Evolutionary conservation across 2,888 invertebrate species (phyloP), one percentile per base, ranked within the genome.

Genomic region (Polia nebulosa): DNA sequence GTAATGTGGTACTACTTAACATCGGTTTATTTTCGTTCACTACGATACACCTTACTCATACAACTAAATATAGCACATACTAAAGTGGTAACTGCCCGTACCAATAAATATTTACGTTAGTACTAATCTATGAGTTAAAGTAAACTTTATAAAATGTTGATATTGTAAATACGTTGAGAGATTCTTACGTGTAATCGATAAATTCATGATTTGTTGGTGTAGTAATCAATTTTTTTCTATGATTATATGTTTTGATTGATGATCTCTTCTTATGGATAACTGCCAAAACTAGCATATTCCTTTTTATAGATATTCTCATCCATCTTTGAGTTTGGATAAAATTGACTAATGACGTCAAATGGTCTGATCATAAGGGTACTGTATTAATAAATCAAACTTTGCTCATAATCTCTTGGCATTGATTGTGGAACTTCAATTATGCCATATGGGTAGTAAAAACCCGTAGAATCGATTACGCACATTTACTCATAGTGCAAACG

Each of bases 101-200:
- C 32, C 1, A 44, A 62, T 64, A 81, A 78, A 78, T 78, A 68
- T 81, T 78, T 81, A 77, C 58, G 27, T 64, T 62, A 17, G 9
- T 25, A 17, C 34, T 41, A 65, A 76, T 63, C 49, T 63, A 29
- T 22, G 20, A 58, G 44, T 45, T 56, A 52, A 53, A 61, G 7
- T 58, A 58, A 67, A 61, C 61, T 52, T 13, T 72, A 34, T 9
- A 27, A 34, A 58, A 53, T 67, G 34, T 71, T 53, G 61, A 63
- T 76, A 29, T 20, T 52, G 53, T 79, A 41, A 53, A 62, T 36
- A 63, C 25, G 71, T 65, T 68, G 78, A 81, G 17, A 62, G 66
- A 67, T 77, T 72, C 25, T 57, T 51, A 25, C 20, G 27, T 25
- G 15, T 52, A n/a, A 64, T 76, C 45, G 45, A 60, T 79, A 39